Evolutionary conservation across 2,113 vertebrate species (phyloP).

Genomic region (Oreocharis arfaki): DNA sequence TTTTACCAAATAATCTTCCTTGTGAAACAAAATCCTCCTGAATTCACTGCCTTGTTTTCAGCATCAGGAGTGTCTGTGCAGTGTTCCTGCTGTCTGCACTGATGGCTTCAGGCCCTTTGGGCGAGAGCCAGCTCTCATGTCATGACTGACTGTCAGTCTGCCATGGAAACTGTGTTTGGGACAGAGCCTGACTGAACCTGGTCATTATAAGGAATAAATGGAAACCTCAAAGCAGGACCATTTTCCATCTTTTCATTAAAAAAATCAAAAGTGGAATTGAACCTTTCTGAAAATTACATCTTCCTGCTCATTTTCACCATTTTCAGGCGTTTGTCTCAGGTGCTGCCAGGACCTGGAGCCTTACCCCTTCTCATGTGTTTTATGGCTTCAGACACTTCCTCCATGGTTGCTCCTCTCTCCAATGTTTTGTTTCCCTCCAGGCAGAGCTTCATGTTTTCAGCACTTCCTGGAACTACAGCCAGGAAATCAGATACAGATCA

Average conservation of each 20-base stretch:
- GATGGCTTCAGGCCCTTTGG: neutral
- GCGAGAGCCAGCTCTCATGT: neutral
- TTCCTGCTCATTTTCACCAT: neutral
- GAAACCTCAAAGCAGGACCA: neutral
- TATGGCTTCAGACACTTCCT: slow-evolving; percentile 50
- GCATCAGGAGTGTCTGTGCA: neutral
- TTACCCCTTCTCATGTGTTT: slow-evolving; percentile 31
- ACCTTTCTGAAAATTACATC: neutral
- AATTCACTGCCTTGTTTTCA: neutral
- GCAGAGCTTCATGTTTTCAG: slow-evolving; percentile 42
- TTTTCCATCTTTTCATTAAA: neutral
- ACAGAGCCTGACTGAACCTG: neutral
- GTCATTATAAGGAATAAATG: neutral
- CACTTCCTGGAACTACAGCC: slow-evolving; percentile 3
- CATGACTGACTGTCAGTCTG: neutral
- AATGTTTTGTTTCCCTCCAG: slow-evolving; percentile 37
- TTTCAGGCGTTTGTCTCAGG: neutral
- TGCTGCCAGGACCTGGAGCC: neutral
- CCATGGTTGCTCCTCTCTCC: slow-evolving; percentile 58
- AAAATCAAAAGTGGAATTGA: neutral
- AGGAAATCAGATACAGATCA: neutral
- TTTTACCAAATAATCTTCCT: neutral
- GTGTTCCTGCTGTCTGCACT: neutral
- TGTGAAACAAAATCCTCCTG: neutral
- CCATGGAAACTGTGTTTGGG: neutral